These are phyloP conservation scores for Bathybates hornii DNA, from an alignment of 2,113 vertebrate species.

Conservation along the genomic window DNA sequence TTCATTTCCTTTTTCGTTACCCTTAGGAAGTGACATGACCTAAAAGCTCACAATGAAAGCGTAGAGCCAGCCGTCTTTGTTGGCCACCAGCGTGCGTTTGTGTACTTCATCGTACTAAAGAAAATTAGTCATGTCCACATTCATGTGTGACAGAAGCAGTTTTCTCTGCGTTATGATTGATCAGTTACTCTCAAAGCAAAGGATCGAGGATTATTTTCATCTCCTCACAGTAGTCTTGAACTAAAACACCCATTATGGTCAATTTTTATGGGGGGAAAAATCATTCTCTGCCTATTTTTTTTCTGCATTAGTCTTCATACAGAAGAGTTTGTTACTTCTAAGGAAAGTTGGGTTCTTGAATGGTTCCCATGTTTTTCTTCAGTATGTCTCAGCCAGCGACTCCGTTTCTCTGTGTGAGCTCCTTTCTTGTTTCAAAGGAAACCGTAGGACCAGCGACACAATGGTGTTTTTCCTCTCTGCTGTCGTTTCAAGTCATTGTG, in stretches of 20 bases:
- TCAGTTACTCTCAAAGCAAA: background rate
- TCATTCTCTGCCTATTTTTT: background rate
- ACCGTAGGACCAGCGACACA: conserved; percentile 22
- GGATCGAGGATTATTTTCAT: background rate
- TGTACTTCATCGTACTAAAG: background rate
- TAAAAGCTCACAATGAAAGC: conserved; percentile 32
- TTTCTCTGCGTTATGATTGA: background rate
- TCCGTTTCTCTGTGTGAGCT: background rate
- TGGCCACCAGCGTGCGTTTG: background rate
- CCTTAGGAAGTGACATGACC: conserved; percentile 31
- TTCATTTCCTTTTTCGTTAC: background rate
- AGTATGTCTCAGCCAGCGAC: background rate
- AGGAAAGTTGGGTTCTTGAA: background rate
- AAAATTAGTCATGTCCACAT: background rate
- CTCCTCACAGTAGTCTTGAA: background rate
- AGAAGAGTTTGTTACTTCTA: background rate
- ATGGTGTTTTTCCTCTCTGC: conserved; percentile 46
- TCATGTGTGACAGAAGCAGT: background rate
- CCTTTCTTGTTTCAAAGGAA: conserved; percentile 35
- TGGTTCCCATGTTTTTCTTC: background rate
- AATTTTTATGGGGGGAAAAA: background rate
- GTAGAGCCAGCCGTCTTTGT: conserved; percentile 46
- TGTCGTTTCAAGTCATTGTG: conserved; percentile 49
- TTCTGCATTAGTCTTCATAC: background rate
- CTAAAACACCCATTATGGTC: background rate